phyloP scores from a whole-genome alignment of 2,888 invertebrate species.

The Apocheima hispidaria region DNA sequence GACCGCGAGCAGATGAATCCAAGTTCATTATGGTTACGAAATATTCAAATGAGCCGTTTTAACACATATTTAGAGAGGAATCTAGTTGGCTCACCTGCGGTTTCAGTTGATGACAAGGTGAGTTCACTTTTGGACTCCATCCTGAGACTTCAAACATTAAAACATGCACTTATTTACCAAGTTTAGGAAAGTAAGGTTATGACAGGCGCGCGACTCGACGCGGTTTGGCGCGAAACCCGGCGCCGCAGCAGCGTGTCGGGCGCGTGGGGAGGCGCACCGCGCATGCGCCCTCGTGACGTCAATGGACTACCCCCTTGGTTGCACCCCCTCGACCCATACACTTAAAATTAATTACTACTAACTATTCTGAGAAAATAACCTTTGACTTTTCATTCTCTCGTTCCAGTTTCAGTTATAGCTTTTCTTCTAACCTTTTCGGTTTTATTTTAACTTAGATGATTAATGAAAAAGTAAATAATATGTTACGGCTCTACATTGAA shows the following conservation, averaged over 20 bases:
- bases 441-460: too few species aligned
- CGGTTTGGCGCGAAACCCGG: conserved; percentile 80
- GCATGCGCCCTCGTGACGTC: conserved; percentile 78
- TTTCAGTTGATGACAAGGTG: conserved; percentile 51
- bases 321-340: conserved; percentile 56
- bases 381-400: conserved; percentile 31
- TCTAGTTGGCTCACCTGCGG: conserved; percentile 66
- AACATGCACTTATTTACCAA: conserved; percentile 10
- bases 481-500: not conserved
- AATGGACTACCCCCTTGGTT: conserved; percentile 66
- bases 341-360: conserved; percentile 46
- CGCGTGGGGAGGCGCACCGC: conserved; percentile 68
- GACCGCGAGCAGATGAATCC: conserved; percentile 50
- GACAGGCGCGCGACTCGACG: conserved; percentile 68
- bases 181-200: conserved; percentile 66
- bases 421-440: not conserved
- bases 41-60: conserved; percentile 35
- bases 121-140: conserved; percentile 67
- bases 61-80: conserved; percentile 8
- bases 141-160: conserved; percentile 39
- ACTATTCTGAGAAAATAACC: conserved; percentile 32
- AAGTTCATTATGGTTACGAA: conserved; percentile 51
- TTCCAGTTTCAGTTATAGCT: not conserved
- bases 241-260: conserved; percentile 51
- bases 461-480: not conserved